phyloP scores from a whole-genome alignment of 2,888 invertebrate species.

The Ceraclea dissimilis region DNA sequence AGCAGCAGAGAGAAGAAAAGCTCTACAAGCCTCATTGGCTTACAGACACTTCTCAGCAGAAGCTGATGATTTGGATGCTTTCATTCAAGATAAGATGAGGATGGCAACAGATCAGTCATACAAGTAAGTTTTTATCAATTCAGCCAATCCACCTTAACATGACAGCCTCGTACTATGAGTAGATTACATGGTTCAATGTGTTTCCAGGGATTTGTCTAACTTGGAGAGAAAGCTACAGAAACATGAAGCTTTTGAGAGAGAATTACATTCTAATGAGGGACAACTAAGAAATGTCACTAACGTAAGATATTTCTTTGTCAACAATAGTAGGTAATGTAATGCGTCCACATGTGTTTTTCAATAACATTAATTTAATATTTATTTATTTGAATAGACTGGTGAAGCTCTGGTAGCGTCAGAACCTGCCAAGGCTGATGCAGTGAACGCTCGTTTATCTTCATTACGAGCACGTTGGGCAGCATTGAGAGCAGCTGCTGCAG shows the following conservation, averaged over 20 bases:
- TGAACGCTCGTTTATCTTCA: constrained; percentile 71
- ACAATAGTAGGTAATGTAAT: too few relatives aligned
- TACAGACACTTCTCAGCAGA: constrained; percentile 92
- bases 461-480: constrained; percentile 83
- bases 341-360: too few relatives aligned
- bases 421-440: constrained; percentile 58
- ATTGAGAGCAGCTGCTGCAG: constrained; percentile 76
- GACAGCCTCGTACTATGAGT: background rate
- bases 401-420: constrained; percentile 43
- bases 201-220: constrained; percentile 70
- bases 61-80: constrained; percentile 80
- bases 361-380: background rate
- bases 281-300: constrained; percentile 81
- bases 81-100: constrained; percentile 88
- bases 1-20: constrained; percentile 64
- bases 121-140: constrained; percentile 32
- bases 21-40: constrained; percentile 74
- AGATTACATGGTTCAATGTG: constrained; percentile 33
- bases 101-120: constrained; percentile 91
- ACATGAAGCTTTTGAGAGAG: constrained; percentile 94
- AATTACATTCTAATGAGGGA: constrained; percentile 89
- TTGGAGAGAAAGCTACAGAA: constrained; percentile 88
- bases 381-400: constrained; percentile 34
- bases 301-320: constrained; percentile 37
- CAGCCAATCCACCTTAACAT: background rate